Percentiles rank a stretch among this genome's conserved stretches.
phyloP scores from a whole-genome alignment of 2,888 invertebrate genomes.

The Tupiocoris notatus region DNA sequence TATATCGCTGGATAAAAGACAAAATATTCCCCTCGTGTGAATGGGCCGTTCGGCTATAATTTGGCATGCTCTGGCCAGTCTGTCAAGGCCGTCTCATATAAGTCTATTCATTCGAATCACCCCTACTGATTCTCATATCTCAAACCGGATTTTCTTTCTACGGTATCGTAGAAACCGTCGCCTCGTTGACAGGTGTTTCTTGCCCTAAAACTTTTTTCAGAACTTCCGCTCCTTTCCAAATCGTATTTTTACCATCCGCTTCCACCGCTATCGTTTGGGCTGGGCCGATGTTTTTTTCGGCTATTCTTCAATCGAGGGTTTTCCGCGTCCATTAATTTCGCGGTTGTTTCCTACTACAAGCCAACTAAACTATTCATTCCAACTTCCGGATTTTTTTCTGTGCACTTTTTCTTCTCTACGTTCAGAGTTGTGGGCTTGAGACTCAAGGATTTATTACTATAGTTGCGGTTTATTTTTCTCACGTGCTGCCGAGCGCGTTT shows the following conservation, averaged over 20 bases:
- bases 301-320: not conserved
- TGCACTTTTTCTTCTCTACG: not conserved
- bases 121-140: not conserved
- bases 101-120: not conserved
- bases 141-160: not conserved
- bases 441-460: not conserved
- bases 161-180: not conserved
- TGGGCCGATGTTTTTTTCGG: not conserved
- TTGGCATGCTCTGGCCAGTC: not conserved
- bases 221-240: not conserved
- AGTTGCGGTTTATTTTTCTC: not conserved
- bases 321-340: not conserved
- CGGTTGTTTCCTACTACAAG: not conserved
- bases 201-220: not conserved
- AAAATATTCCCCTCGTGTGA: too few relatives aligned
- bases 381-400: not conserved
- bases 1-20: too few relatives aligned
- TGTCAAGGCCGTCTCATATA: not conserved
- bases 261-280: too few relatives aligned
- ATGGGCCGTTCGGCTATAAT: not conserved
- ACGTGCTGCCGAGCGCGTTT: not conserved
- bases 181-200: not conserved
- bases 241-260: not conserved
- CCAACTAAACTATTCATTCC: not conserved
- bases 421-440: not conserved